Evolutionary conservation across 1,140 invertebrate genomes (phyloP), one percentile per base, ranked within the genome.

Genomic region (Sesamia nonagrioides): DNA sequence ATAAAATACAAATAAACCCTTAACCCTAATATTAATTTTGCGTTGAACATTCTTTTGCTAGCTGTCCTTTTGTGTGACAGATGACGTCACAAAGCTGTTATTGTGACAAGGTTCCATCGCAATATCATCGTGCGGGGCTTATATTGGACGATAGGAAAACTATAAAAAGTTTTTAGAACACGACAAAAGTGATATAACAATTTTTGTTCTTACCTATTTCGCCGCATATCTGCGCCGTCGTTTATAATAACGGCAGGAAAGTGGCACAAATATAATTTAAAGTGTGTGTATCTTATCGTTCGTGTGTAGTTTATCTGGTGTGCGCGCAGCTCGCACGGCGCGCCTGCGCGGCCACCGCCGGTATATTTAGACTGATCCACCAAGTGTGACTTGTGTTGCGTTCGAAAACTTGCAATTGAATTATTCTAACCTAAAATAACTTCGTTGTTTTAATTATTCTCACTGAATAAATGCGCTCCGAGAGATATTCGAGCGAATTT

Each of bases 301-400:
- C 82, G 87, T 86, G 81, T 88, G 77, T 79, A 82, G 52, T 61
- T 69, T 86, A 86, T 86, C 83, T 88, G 71, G 75, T 74, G 69
- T 82, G 80, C 35, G 78, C 79, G 83, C 80, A 73, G 77, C 80
- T 56, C 63, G 58, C 82, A 80, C 79, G 56, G 81, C 92, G 91
- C 88, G 90, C 86, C 80, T 82, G 87, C 92, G 88, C 89, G 78
- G 61, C 82, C 90, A 90, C 87, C 87, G 88, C 88, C 88, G 88
- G 91, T 94, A 93, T 92, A 93, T 94, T 94, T 94, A 93, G 93
- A 94, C 90, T 92, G 93, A 90, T 89, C 85, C 88, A 84, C 84
- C 78, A 84, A 86, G 84, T 90, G 89, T 85, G 87, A 90, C 89
- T 83, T 88, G 81, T 83, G 81, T 75, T 84, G 66, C 88, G 87